Conservation (phyloP, 1,140 invertebrate genomes). For the Drosophila parvula region DNA sequence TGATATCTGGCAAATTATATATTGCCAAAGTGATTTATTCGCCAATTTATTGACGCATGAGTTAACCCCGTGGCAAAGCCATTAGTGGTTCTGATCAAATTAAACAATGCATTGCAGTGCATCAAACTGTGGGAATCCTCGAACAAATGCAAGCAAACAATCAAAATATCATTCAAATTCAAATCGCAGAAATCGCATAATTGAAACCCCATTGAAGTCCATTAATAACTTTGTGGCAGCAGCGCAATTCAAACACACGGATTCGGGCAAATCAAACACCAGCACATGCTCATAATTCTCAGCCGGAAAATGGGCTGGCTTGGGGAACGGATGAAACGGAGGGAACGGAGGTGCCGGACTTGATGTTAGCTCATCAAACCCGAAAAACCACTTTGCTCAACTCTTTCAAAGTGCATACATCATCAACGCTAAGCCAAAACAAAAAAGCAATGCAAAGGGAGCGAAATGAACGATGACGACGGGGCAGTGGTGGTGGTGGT, state of each 20-base stretch:
- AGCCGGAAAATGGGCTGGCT: conserved; percentile 1
- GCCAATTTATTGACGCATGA: conserved; percentile 12
- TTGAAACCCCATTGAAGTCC: conserved; percentile 81
- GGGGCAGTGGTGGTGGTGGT: conserved; percentile 10
- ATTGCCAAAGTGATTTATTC: conserved; percentile 13
- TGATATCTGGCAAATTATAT: neutral
- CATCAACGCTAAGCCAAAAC: conserved; percentile 81
- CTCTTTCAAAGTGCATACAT: conserved; percentile 82
- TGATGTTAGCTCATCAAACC: conserved; percentile 81
- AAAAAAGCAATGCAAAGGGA: conserved; percentile 70
- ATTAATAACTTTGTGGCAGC: conserved; percentile 79
- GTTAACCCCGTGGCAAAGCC: conserved; percentile 1
- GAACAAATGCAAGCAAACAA: conserved; percentile 60
- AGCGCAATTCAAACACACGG: conserved; percentile 62
- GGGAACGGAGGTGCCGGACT: conserved; percentile 21
- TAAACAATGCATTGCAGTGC: conserved; percentile 41
- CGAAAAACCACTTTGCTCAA: conserved; percentile 81
- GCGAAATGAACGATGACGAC: conserved; percentile 50
- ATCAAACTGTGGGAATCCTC: conserved; percentile 12
- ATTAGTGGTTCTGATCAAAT: conserved; percentile 40
- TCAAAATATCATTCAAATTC: conserved; percentile 81
- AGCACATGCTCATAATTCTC: conserved; percentile 42
- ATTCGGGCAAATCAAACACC: conserved; percentile 29
- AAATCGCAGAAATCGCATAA: conserved; percentile 81
- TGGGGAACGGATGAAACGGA: no score